Evolutionary conservation across 2,113 vertebrate species (phyloP).

Genomic region (Macrotis lagotis): DNA sequence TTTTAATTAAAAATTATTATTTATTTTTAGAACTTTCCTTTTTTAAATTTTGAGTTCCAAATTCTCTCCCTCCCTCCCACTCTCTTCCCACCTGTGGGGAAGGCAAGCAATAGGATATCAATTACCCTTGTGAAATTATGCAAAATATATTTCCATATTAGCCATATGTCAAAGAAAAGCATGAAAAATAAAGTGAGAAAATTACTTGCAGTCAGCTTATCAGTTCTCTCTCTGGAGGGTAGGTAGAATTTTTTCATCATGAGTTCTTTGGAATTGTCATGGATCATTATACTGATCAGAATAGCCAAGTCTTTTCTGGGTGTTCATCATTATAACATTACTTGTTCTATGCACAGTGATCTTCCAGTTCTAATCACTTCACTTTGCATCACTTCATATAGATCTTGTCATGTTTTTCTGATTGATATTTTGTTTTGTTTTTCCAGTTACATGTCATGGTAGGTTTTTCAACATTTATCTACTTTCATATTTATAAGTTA

Average conservation of each 20-base stretch:
- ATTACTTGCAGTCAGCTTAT: neutral
- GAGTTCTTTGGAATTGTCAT: neutral
- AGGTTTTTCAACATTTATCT: too few relatives aligned
- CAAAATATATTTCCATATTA: neutral
- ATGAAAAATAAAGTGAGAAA: neutral
- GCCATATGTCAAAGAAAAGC: neutral
- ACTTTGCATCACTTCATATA: neutral
- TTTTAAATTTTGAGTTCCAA: constrained; percentile 1
- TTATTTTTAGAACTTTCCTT: neutral
- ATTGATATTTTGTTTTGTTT: neutral
- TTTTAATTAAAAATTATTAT: constrained; percentile 15
- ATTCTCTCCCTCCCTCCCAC: neutral
- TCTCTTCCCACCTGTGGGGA: neutral
- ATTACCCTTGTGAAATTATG: neutral
- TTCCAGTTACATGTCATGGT: too few relatives aligned
- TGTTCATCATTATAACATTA: neutral
- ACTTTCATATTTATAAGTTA: too few relatives aligned
- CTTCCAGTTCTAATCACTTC: neutral
- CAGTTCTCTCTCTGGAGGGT: neutral
- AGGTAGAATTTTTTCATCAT: neutral
- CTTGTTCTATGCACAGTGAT: neutral
- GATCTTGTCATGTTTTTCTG: neutral
- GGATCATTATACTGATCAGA: neutral
- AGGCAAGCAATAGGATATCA: neutral
- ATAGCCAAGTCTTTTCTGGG: neutral